Percentiles rank a stretch among this genome's conserved stretches.
Evolutionary conservation across 64 coral and sea anemone genomes (phyloP).

Genomic region (Orbicella faveolata): DNA sequence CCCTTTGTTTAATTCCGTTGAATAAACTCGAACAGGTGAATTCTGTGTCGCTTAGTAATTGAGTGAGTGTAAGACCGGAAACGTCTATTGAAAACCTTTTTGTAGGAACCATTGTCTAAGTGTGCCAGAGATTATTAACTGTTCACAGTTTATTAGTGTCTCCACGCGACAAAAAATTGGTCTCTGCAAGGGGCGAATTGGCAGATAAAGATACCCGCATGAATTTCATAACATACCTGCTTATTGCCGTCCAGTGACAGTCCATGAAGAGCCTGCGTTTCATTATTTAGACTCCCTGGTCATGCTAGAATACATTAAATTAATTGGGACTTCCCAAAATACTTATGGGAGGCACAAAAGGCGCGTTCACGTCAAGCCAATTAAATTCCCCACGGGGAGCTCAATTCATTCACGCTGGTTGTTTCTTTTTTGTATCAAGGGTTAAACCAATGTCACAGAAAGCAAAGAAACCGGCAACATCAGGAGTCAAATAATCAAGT

Average conservation of each 20-base stretch:
- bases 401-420: neutral
- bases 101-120: slow-evolving; percentile 11
- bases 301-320: slow-evolving; percentile 11
- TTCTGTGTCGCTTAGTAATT: neutral
- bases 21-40: slow-evolving; percentile 26
- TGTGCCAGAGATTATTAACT: slow-evolving; percentile 23
- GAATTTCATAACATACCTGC: neutral
- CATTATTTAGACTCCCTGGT: neutral
- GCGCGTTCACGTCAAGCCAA: neutral
- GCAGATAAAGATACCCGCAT: neutral
- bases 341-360: slow-evolving; percentile 1
- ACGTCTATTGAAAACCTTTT: slow-evolving; percentile 21
- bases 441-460: slow-evolving; percentile 12
- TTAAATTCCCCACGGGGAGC: slow-evolving; percentile 15
- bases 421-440: neutral
- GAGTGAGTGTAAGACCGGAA: slow-evolving; percentile 16
- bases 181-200: slow-evolving; percentile 6
- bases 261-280: neutral
- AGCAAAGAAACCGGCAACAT: slow-evolving; percentile 18
- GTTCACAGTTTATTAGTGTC: slow-evolving; percentile 17
- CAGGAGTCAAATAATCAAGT: neutral
- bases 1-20: slow-evolving; percentile 34
- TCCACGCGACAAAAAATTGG: slow-evolving; percentile 8
- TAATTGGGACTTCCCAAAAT: slow-evolving; percentile 27
- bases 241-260: slow-evolving; percentile 1